Percentiles rank a stretch among this genome's conserved stretches.
Evolutionary conservation across 2,797 vertebrate species (phyloP).

Genomic region (Alectoris magna): DNA sequence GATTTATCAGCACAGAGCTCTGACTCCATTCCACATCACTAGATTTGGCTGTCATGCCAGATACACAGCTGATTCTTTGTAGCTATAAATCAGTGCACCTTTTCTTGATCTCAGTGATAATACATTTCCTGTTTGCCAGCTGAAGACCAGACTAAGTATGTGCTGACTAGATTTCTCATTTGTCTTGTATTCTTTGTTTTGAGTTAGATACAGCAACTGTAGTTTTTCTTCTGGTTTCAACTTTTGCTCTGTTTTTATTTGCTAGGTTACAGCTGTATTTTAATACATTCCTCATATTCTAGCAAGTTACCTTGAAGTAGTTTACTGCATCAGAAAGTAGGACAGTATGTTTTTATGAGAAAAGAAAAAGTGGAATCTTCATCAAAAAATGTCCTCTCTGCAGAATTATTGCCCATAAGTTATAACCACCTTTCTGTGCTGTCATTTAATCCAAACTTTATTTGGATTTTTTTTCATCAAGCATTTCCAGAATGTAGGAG

Average conservation of each 20-base stretch:
- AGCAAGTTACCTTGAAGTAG: not conserved
- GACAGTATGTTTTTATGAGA: not conserved
- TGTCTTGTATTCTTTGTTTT: not conserved
- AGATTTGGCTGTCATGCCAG: not conserved
- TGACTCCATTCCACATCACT: not conserved
- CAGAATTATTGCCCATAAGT: not conserved
- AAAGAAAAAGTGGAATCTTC: not conserved
- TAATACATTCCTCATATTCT: not conserved
- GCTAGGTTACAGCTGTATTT: not conserved
- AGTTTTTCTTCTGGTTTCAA: not conserved
- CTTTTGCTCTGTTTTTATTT: not conserved
- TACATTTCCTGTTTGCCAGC: not conserved
- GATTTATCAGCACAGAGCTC: not conserved
- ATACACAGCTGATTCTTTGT: not conserved
- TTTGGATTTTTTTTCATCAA: not conserved
- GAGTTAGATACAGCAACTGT: not conserved
- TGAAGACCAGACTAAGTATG: not conserved
- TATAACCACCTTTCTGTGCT: not conserved
- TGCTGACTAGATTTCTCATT: not conserved
- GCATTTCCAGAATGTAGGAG: not conserved
- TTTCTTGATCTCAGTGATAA: not conserved
- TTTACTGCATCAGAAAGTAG: not conserved
- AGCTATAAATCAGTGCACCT: not conserved
- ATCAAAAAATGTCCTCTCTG: not conserved
- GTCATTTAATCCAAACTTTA: not conserved